phyloP scores from a whole-genome alignment of 2,888 invertebrate species.

The Halictus quadricinctus region DNA sequence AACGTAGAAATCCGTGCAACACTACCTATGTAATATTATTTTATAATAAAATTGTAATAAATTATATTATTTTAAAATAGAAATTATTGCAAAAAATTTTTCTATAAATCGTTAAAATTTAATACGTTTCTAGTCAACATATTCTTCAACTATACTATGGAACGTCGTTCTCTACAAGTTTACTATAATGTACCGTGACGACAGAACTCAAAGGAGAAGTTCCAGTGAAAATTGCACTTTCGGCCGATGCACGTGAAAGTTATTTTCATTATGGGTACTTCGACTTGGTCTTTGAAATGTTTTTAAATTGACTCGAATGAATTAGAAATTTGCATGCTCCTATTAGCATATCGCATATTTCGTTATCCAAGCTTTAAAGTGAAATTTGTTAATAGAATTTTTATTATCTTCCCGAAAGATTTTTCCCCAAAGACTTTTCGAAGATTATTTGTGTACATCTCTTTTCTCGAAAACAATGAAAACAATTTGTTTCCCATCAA shows the following conservation, averaged over 20 bases:
- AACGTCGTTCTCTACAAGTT: background rate
- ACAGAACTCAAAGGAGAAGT: background rate
- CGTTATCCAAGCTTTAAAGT: background rate
- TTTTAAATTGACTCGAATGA: background rate
- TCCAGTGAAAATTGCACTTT: slow-evolving; percentile 3
- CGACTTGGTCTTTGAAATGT: background rate
- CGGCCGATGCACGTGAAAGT: background rate
- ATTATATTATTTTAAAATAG: too few species aligned
- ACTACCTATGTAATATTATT: too few species aligned
- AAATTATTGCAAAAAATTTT: too few species aligned
- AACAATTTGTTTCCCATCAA: too few species aligned
- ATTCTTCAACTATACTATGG: background rate
- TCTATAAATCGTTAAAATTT: background rate
- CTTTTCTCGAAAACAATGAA: too few species aligned
- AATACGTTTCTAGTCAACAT: background rate
- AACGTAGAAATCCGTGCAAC: too few species aligned
- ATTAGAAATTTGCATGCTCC: background rate
- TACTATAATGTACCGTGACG: background rate
- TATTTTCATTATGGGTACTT: background rate
- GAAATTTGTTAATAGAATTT: background rate
- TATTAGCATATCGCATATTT: background rate
- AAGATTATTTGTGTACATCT: too few species aligned
- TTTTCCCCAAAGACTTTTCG: too few species aligned
- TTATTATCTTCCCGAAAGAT: background rate
- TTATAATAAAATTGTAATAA: too few species aligned